A percentile compares a stretch with the other conserved stretches of the same genome.
Evolutionary conservation across 2,113 vertebrate genomes (phyloP).

Genomic region (Cheilinus undulatus): DNA sequence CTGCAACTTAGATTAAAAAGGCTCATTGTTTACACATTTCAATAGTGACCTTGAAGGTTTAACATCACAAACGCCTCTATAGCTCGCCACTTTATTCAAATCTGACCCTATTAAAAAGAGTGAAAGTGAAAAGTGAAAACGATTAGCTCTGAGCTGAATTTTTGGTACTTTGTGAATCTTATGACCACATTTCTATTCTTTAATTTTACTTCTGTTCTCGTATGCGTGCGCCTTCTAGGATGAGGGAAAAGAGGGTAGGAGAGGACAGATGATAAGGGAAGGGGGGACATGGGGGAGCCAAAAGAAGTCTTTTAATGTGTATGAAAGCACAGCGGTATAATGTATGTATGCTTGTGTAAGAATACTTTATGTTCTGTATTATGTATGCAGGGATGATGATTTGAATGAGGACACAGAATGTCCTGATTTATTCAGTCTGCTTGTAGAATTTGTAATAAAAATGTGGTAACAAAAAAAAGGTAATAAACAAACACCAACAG

Average conservation of each 20-base stretch:
- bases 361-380: background rate
- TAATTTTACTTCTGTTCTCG: background rate
- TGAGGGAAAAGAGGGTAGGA: background rate
- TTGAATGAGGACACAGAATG: constrained; percentile 8
- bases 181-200: no score
- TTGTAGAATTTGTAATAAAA: background rate
- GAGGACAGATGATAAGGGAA: background rate
- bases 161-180: no score
- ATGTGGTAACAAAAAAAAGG: background rate
- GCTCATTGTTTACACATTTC: no score
- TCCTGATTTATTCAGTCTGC: background rate
- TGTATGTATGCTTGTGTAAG: constrained; percentile 13
- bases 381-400: constrained; percentile 5
- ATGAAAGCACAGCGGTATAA: constrained; percentile 9
- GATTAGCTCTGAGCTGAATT: no score
- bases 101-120: no score
- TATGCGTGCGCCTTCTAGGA: background rate
- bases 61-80: no score
- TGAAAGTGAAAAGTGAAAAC: no score
- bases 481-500: background rate
- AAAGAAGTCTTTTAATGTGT: background rate
- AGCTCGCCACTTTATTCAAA: no score
- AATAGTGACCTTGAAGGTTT: no score
- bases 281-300: background rate
- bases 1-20: no score